Percentiles rank a stretch among this genome's conserved stretches.
Evolutionary conservation across 2,113 vertebrate species (phyloP).

Genomic region (Clarias macrocephalus): DNA sequence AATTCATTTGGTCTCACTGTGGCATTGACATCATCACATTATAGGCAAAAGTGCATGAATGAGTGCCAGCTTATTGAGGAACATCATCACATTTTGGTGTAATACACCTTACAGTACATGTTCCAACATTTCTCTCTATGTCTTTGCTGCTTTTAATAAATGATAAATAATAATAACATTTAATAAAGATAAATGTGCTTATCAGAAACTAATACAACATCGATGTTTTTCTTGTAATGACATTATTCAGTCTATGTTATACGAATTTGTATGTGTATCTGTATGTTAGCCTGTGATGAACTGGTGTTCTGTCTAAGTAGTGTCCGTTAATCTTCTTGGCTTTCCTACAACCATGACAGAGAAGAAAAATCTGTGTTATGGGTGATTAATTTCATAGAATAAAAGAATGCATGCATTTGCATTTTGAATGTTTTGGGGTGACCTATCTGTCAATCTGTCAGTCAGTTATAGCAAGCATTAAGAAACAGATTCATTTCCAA

Average conservation of each 20-base stretch:
- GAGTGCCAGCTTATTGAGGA: background rate
- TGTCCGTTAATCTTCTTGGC: background rate
- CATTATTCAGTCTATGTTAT: background rate
- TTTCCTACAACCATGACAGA: background rate
- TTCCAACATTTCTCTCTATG: background rate
- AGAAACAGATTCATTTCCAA: conserved; percentile 13
- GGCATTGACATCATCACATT: background rate
- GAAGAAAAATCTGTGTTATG: no score
- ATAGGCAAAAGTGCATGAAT: background rate
- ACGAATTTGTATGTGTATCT: background rate
- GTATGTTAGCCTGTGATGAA: background rate
- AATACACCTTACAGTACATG: background rate
- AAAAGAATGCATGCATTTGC: background rate
- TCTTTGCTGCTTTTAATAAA: background rate
- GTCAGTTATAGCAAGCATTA: conserved; percentile 24
- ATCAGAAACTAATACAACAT: background rate
- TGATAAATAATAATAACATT: no score
- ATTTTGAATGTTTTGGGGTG: background rate
- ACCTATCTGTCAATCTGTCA: conserved; percentile 19
- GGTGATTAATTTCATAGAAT: background rate
- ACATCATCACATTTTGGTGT: background rate
- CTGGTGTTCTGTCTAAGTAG: background rate
- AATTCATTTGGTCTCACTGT: background rate
- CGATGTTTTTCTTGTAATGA: background rate
- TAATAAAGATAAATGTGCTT: background rate